Evolutionary conservation across 1,140 invertebrate species (phyloP), one percentile per base, ranked within the genome.

Genomic region (Drosophila micromelanica): DNA sequence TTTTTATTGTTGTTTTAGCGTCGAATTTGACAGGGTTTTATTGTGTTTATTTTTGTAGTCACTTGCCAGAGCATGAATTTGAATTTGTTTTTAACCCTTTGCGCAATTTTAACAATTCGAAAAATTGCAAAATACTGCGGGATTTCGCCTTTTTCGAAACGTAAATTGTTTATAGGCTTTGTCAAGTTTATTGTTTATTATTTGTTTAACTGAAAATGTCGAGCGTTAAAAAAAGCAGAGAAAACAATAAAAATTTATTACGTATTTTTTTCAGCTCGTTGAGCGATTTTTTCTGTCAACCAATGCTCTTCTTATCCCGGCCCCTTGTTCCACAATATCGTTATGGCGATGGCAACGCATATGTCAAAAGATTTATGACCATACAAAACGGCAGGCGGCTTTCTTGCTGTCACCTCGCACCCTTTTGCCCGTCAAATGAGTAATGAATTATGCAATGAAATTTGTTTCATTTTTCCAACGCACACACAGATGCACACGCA

Each of bases 381-480:
- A 67, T 62, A 80, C 71, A 69, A 67, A 86, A 81, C 81, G 78
- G 67, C 74, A 78, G 70, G 59, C 65, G 63, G 45, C 15, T 52
- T 45, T 48, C 68, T 71, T 43, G 35, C 42, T 46, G n/a, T 37
- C 20, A 20, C 40, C 60, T 35, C 17, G n/a, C 61, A 6, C 23
- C 6, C 11, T 32, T 23, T 11, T 30, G 7, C 59, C 32, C 49
- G 27, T 11, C 23, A 64, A 67, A 60, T 60, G 62, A 15, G 23
- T 69, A 76, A 87, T 86, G 82, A 86, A 82, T 86, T 87, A 86
- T 86, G 82, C 82, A 78, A 86, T 87, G 84, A 87, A 82, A 89
- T 87, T 87, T 82, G 80, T 86, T 86, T 87, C 72, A 76, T 87
- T 86, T 86, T 65, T 67, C 43, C 67, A 49, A 30, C 63, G 27